These are phyloP conservation scores for Sylvietta virens DNA, from an alignment of 2,113 vertebrate species.

Conservation along the genomic window DNA sequence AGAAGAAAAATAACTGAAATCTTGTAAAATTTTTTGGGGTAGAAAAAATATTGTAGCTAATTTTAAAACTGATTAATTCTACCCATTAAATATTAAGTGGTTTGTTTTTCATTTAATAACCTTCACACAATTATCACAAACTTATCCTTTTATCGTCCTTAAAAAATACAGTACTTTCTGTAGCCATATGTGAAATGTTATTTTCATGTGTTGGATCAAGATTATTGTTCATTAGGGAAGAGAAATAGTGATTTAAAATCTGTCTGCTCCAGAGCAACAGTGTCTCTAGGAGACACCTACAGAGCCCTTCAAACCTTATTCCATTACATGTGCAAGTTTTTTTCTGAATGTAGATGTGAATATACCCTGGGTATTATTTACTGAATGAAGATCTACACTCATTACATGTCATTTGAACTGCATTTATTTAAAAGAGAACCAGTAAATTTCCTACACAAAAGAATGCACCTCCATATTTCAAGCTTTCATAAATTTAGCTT, in stretches of 20 bases:
- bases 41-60: not conserved
- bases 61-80: not conserved
- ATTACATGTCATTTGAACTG: not conserved
- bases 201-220: not conserved
- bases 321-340: not conserved
- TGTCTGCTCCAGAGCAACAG: not conserved
- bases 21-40: not conserved
- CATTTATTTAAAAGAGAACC: constrained; percentile 5
- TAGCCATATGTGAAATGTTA: not conserved
- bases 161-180: not conserved
- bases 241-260: constrained; percentile 4
- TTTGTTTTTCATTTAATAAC: not conserved
- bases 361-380: not conserved
- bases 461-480: not conserved
- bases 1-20: not conserved
- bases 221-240: constrained; percentile 3
- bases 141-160: not conserved
- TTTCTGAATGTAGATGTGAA: not conserved
- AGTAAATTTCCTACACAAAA: constrained; percentile 3
- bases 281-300: not conserved
- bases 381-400: not conserved
- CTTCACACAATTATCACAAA: not conserved
- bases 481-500: constrained; percentile 19
- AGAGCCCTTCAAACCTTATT: constrained; percentile 5
- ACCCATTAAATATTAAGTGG: not conserved